Percentiles rank a stretch among this genome's conserved stretches.
phyloP scores from a whole-genome alignment of 2,113 vertebrate genomes.

The Cranoglanis bouderius region DNA sequence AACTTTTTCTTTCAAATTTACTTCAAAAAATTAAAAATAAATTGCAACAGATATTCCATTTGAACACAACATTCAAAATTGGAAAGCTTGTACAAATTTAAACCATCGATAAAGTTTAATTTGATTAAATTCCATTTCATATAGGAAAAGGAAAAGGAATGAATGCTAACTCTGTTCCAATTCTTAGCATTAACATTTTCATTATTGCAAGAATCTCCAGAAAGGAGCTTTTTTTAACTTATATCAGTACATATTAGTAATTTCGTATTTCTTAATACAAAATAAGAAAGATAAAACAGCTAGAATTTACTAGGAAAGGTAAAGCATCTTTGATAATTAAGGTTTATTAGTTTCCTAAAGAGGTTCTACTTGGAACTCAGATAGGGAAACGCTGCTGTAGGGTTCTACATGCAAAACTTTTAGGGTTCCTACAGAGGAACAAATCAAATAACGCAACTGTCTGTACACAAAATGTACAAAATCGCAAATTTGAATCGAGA shows the following conservation, averaged over 20 bases:
- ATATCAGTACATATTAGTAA: not conserved
- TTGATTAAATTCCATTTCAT: not conserved
- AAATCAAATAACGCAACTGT: not conserved
- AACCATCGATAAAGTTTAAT: not conserved
- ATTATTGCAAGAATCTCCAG: not conserved
- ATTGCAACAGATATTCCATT: not conserved
- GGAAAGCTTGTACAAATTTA: not conserved
- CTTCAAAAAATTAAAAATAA: too few species aligned
- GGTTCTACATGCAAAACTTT: not conserved
- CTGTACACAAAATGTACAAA: not conserved
- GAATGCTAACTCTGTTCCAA: not conserved
- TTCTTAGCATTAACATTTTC: not conserved
- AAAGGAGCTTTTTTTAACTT: not conserved
- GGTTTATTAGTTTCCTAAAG: not conserved
- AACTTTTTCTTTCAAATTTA: too few species aligned
- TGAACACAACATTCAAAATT: not conserved
- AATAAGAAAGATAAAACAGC: not conserved
- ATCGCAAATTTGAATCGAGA: not conserved
- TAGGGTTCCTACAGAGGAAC: not conserved
- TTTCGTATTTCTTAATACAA: not conserved
- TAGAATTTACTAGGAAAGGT: not conserved
- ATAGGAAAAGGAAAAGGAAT: not conserved
- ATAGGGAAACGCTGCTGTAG: not conserved
- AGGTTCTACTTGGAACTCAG: not conserved
- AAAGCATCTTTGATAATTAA: not conserved